Evolutionary conservation across 2,888 invertebrate genomes (phyloP), one percentile per base, ranked within the genome.

Genomic region (Volucella bombylans): DNA sequence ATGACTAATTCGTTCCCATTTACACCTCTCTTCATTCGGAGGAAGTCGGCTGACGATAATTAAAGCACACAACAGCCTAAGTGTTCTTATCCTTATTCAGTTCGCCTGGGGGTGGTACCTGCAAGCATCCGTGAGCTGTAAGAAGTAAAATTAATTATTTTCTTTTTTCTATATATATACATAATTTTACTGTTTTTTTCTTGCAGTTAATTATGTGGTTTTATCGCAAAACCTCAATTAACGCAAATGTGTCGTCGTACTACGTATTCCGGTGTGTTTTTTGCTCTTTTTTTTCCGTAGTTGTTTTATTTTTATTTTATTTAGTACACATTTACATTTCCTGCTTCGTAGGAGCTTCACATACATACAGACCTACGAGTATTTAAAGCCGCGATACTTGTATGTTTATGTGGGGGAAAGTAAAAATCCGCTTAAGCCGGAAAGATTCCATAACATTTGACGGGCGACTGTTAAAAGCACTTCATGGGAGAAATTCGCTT

Each of bases 191-290:
- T 31, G 31, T 31, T 31, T 31, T n/a, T 31, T 31, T 31, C 31
- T 79, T 71, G 74, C 83, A 74, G 74, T 80, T 83, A 83, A 83
- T 83, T 80, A 80, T 83, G 83, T 74, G 83, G 83, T 69, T 69
- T 83, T 83, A 83, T 80, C 74, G 69, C 74, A 59, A 83, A 31
- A 74, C 79, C 79, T 79, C 83, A 83, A 83, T 83, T 83, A 83
- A 83, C 74, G 74, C 57, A 79, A 83, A 83, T 79, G 83, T 83
- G 74, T 69, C 73, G 69, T 38, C 64, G 72, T 67, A 47, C 15
- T 55, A 49, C 52, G 59, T 55, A 78, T 72, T 73, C 64, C 68
- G 50, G 68, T 49, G 62, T 71, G 18, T 41, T 68, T 45, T 39
- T 50, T 71, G 15, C 6, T 59, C 47, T 41, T 54, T 47, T 65